Conservation (phyloP, 2,113 vertebrate species). For the Enhydra lutris region DNA sequence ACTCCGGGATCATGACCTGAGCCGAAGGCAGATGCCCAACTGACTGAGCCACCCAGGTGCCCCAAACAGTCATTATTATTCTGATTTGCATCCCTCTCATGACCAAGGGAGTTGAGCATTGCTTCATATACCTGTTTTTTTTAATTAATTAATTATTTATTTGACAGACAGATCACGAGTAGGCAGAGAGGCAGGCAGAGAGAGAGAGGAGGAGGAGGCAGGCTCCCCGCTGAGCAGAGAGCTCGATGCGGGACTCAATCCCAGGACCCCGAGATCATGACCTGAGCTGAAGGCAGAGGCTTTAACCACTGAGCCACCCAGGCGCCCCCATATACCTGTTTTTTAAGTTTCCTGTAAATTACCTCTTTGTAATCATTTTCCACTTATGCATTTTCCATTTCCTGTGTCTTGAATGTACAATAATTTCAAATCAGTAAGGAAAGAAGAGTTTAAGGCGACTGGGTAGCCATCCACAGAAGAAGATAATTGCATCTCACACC, state of each 20-base stretch:
- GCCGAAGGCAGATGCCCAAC: too few species aligned
- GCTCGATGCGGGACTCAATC: too few species aligned
- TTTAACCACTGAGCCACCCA: too few species aligned
- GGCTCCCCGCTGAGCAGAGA: too few species aligned
- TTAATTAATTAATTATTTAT: too few species aligned
- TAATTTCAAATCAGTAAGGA: neutral
- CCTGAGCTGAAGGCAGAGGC: too few species aligned
- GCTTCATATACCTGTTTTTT: neutral
- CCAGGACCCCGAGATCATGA: too few species aligned
- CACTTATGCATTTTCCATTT: neutral
- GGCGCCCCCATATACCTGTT: neutral
- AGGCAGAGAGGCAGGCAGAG: too few species aligned
- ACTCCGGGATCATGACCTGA: too few species aligned
- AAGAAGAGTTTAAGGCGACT: neutral
- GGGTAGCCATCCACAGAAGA: neutral
- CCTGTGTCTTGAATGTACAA: neutral
- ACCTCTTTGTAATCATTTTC: neutral
- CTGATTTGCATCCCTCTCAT: neutral
- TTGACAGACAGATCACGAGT: too few species aligned
- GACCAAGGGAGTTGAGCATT: neutral
- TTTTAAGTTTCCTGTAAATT: neutral
- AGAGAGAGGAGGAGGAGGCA: too few species aligned
- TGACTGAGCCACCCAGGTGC: too few species aligned
- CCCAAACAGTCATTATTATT: neutral
- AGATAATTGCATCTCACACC: neutral